phyloP scores from a whole-genome alignment of 1,140 invertebrate species.

The Drosophila sp. region DNA sequence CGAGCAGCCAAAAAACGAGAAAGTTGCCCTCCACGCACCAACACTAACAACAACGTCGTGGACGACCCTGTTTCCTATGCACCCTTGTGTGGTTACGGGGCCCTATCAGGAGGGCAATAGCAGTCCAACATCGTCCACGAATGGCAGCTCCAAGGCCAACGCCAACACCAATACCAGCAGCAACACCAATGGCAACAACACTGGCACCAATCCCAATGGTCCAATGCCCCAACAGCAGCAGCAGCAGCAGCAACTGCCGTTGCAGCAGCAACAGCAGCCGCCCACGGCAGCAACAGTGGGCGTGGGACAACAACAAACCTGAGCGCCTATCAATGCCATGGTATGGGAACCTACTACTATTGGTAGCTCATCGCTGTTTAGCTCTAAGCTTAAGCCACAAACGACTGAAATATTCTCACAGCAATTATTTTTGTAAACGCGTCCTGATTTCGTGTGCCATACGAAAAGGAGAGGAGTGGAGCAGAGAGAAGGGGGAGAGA shows the following conservation, averaged over 20 bases:
- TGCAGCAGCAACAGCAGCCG: constrained; percentile 22
- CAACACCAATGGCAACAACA: constrained; percentile 33
- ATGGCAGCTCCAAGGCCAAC: constrained; percentile 50
- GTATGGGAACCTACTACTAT: constrained; percentile 22
- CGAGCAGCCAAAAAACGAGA: constrained; percentile 85
- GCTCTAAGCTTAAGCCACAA: constrained; percentile 30
- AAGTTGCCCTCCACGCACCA: constrained; percentile 89
- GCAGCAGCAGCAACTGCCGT: constrained; percentile 46
- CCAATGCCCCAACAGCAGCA: constrained; percentile 48
- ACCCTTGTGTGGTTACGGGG: constrained; percentile 92
- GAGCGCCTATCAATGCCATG: constrained; percentile 20
- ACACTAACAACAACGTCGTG: constrained; percentile 92
- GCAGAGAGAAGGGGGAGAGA: neutral
- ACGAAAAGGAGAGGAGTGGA: constrained; percentile 28
- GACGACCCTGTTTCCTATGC: constrained; percentile 94
- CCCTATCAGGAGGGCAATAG: constrained; percentile 90
- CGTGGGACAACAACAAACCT: constrained; percentile 19
- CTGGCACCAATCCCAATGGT: constrained; percentile 16
- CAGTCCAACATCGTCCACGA: constrained; percentile 84
- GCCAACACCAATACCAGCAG: constrained; percentile 38
- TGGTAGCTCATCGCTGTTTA: constrained; percentile 29
- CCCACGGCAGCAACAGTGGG: constrained; percentile 10
- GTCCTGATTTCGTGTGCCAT: constrained; percentile 78
- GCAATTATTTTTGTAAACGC: constrained; percentile 76
- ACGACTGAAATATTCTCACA: constrained; percentile 70